Evolutionary conservation across 92 coral and sea anemone species (phyloP).

Genomic region (Umimayanthus kanabou): DNA sequence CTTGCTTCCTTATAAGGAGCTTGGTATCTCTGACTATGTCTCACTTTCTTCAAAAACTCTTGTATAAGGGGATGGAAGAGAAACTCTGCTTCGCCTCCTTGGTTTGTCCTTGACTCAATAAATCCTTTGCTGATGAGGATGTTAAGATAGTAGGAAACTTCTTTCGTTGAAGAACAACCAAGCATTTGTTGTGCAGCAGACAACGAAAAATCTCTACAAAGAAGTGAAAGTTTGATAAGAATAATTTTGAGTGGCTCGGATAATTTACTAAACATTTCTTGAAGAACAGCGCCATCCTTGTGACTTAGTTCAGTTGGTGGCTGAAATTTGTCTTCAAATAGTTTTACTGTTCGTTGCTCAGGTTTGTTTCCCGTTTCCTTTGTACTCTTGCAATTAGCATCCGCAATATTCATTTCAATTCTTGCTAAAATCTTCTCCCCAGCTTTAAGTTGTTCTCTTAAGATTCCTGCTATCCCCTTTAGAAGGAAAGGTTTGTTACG

Average conservation of each 20-base stretch:
- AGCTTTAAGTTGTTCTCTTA: slow-evolving; percentile 53
- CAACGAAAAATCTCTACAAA: slow-evolving; percentile 5
- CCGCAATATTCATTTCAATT: slow-evolving; percentile 30
- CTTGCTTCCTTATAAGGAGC: slow-evolving; percentile 43
- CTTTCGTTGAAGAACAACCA: not conserved
- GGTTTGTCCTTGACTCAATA: slow-evolving; percentile 22
- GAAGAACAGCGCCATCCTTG: slow-evolving; percentile 20
- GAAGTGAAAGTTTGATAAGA: slow-evolving; percentile 16
- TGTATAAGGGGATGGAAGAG: slow-evolving; percentile 63
- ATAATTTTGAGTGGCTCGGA: not conserved
- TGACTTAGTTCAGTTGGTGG: not conserved
- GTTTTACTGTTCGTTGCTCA: not conserved
- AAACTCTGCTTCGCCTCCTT: slow-evolving; percentile 8
- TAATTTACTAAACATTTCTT: slow-evolving; percentile 18
- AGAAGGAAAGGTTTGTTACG: slow-evolving; percentile 56
- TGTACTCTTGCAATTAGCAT: not conserved
- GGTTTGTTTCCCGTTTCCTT: not conserved
- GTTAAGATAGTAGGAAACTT: not conserved
- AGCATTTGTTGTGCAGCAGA: slow-evolving; percentile 21
- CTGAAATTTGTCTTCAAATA: slow-evolving; percentile 11
- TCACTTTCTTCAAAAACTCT: slow-evolving; percentile 29
- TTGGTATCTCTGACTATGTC: slow-evolving; percentile 6
- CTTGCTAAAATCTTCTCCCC: slow-evolving; percentile 37
- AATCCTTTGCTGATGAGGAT: slow-evolving; percentile 21
- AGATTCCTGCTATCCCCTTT: slow-evolving; percentile 45